Base-by-base conservation (phyloP, 2,888 invertebrate genomes). In the Polietes domitor region DNA sequence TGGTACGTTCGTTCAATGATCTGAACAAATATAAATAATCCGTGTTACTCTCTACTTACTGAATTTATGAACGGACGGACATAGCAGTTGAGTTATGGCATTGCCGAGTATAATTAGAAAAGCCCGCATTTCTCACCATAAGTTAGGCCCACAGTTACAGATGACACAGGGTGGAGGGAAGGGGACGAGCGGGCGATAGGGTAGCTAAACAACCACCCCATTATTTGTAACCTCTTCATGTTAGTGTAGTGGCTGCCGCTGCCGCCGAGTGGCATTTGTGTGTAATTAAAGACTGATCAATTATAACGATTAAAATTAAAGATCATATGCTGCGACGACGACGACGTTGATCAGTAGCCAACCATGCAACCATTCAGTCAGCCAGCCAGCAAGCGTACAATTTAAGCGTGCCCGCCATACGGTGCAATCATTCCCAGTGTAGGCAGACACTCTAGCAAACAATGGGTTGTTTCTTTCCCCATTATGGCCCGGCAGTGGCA, bases 41-140 rank as follows among this genome's bases (percentile, higher is more conserved):
- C 4, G 10, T 21, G 19, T 53, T 5, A 3, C 17, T 53, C 19
- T 17, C 19, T 50, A n/a, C 50, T 17, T 21, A 21, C 24, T 19
- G 4, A 24, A 19, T n/a, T 24, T 21, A 21, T 24, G 55, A 12
- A 55, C 3, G 19, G 6, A 4, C 12, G 24, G 2, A 19, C 17
- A 9, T 1, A 47, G 2, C n/a, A 7, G 26, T 26, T 24, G 58
- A 58, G n/a, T 47, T n/a, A 47, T 26, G 1, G 58, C 24, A 24
- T 19, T 53, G n/a, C 7, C 21, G 26, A 3, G 26, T 58, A 15
- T 26, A 58, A 26, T 53, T 43, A 68, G 74, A 50, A 24, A 58
- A 70, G 71, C 78, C 82, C 77, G 78, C 77, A 82, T 82, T 75
- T 79, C 43, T 50, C 28, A 73, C 19, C 10, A 12, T 19, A 32